Conservation (phyloP, 2,113 vertebrate genomes). For the Xiphophorus hellerii region DNA sequence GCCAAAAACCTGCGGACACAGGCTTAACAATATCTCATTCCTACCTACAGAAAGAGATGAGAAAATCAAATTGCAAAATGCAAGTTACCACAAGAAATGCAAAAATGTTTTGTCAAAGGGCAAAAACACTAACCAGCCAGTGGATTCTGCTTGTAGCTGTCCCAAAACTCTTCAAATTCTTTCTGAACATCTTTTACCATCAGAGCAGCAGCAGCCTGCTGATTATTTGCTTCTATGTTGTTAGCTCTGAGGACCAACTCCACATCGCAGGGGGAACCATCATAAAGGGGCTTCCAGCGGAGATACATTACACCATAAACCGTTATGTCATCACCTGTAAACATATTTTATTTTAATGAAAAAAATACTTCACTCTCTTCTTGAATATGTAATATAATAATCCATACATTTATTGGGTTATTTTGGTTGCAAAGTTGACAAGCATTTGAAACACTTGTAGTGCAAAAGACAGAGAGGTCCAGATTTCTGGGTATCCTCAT, state of each 20-base stretch:
- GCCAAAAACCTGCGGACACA: conserved; percentile 96
- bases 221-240: conserved; percentile 93
- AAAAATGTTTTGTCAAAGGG: background rate
- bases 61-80: background rate
- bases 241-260: conserved; percentile 95
- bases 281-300: conserved; percentile 90
- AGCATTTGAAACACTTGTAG: no score
- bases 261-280: conserved; percentile 85
- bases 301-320: conserved; percentile 93
- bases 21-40: conserved; percentile 92
- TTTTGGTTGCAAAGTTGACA: no score
- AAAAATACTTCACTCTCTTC: no score
- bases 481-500: no score
- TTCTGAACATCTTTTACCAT: conserved; percentile 87
- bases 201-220: conserved; percentile 81
- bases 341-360: background rate
- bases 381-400: no score
- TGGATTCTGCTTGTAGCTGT: conserved; percentile 81
- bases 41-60: conserved; percentile 80
- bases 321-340: conserved; percentile 92
- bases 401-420: no score
- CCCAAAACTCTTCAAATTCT: conserved; percentile 93
- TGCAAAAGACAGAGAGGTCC: no score
- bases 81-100: background rate
- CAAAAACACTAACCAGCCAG: conserved; percentile 82